Percentiles rank a stretch among this genome's conserved stretches.
These are phyloP conservation scores for Drosophila fuyamai DNA, from an alignment of 1,140 invertebrate species.

Conservation along the genomic window DNA sequence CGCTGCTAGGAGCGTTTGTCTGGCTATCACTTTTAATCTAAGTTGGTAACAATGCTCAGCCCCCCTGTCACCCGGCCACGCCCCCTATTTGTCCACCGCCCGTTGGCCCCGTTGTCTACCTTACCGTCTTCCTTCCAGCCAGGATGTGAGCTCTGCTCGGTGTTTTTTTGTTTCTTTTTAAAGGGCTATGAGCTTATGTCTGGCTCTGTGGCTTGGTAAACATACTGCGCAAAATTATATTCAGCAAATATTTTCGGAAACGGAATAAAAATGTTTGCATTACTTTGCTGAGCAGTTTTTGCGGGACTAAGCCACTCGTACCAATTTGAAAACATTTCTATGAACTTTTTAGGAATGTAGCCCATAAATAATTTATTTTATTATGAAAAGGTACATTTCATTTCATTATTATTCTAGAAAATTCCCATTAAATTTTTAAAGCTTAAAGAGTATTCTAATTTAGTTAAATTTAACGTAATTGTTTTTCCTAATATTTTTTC, in stretches of 20 bases:
- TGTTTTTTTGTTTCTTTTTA: background rate
- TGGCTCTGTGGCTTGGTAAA: conserved; percentile 10
- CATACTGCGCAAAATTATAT: conserved; percentile 9
- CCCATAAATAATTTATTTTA: too few species aligned
- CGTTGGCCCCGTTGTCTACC: background rate
- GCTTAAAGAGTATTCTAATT: too few species aligned
- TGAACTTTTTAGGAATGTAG: too few species aligned
- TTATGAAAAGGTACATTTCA: too few species aligned
- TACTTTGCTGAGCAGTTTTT: background rate
- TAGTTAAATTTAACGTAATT: too few species aligned
- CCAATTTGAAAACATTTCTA: too few species aligned
- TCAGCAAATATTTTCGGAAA: conserved; percentile 3
- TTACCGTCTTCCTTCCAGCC: conserved; percentile 3
- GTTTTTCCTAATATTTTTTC: background rate
- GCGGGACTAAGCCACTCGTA: too few species aligned
- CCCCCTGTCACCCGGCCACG: background rate
- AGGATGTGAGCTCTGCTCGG: conserved; percentile 13
- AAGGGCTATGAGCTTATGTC: background rate
- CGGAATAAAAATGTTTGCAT: conserved; percentile 18
- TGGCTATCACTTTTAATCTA: conserved; percentile 70
- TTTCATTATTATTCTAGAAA: too few species aligned
- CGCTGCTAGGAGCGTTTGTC: conserved; percentile 53
- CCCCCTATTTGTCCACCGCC: background rate
- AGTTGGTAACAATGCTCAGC: conserved; percentile 64
- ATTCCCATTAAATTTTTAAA: too few species aligned